phyloP scores from a whole-genome alignment of 2,797 vertebrate genomes.

The Sarcoramphus papa region DNA sequence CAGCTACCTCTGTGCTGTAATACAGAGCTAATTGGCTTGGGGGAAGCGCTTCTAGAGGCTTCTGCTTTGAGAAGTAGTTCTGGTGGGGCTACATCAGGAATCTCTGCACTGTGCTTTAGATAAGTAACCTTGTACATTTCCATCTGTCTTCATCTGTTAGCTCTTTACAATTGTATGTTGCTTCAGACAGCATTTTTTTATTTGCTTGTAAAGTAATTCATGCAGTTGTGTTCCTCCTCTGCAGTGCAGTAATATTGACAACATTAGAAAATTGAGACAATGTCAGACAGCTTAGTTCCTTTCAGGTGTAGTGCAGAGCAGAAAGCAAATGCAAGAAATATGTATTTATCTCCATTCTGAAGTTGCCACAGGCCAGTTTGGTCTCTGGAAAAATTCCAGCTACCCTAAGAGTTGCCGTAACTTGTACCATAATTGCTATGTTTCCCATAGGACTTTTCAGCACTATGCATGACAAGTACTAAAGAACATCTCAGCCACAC shows the following conservation, averaged over 20 bases:
- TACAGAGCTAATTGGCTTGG: neutral
- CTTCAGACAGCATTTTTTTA: neutral
- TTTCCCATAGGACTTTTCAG: neutral
- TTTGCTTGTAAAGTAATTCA: neutral
- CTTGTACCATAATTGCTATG: neutral
- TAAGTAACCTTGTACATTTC: neutral
- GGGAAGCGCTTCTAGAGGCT: neutral
- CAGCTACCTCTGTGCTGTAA: neutral
- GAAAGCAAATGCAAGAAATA: neutral
- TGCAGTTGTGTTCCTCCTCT: neutral
- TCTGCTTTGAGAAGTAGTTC: neutral
- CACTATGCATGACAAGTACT: neutral
- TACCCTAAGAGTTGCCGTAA: neutral
- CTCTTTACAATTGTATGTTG: neutral
- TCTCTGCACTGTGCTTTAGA: neutral
- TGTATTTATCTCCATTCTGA: neutral
- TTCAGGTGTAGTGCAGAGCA: neutral
- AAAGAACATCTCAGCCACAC: neutral
- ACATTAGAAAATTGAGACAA: neutral
- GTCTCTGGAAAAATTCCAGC: slow-evolving; percentile 1
- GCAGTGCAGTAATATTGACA: neutral
- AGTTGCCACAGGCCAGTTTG: neutral
- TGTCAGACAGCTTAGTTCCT: neutral
- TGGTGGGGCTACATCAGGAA: neutral
- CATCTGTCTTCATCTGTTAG: neutral